Conservation (phyloP, 2,888 invertebrate species). For the Ellobium chinense region DNA sequence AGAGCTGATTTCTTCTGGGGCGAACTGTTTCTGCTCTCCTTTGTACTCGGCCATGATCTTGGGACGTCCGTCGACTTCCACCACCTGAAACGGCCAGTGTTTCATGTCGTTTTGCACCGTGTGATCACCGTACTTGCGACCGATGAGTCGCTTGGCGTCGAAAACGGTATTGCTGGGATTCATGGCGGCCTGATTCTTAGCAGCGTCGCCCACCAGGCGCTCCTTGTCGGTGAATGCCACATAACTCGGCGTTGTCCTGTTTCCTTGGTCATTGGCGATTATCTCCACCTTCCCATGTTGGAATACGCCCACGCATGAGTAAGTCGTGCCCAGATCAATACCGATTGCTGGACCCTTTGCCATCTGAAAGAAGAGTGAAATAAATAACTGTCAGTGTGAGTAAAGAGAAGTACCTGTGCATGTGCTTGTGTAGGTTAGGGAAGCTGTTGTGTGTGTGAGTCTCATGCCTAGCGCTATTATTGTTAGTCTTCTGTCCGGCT, state of each 20-base stretch:
- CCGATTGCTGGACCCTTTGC: slow-evolving; percentile 86
- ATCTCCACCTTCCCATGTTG: slow-evolving; percentile 80
- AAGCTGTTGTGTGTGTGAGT: too few species aligned
- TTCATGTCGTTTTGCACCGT: slow-evolving; percentile 26
- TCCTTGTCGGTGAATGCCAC: slow-evolving; percentile 85
- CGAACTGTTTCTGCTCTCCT: slow-evolving; percentile 91
- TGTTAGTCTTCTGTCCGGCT: too few species aligned
- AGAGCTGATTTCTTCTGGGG: slow-evolving; percentile 93
- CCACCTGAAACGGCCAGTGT: slow-evolving; percentile 24
- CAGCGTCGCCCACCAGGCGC: slow-evolving; percentile 80
- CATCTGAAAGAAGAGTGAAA: too few species aligned
- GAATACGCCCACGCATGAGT: slow-evolving; percentile 81
- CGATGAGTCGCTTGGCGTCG: slow-evolving; percentile 72
- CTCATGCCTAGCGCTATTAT: too few species aligned
- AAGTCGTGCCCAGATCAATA: slow-evolving; percentile 93
- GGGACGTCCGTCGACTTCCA: slow-evolving; percentile 53
- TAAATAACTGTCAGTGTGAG: too few species aligned
- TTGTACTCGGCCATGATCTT: slow-evolving; percentile 81
- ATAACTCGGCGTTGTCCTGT: slow-evolving; percentile 87
- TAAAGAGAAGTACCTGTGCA: too few species aligned
- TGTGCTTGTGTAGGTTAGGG: too few species aligned
- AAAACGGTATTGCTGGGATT: slow-evolving; percentile 88
- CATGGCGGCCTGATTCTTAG: slow-evolving; percentile 82
- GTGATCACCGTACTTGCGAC: background rate
- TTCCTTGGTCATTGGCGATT: slow-evolving; percentile 82